These are phyloP conservation scores for Eulemur coronatus DNA, from an alignment of 2,797 vertebrate genomes.

Conservation along the genomic window DNA sequence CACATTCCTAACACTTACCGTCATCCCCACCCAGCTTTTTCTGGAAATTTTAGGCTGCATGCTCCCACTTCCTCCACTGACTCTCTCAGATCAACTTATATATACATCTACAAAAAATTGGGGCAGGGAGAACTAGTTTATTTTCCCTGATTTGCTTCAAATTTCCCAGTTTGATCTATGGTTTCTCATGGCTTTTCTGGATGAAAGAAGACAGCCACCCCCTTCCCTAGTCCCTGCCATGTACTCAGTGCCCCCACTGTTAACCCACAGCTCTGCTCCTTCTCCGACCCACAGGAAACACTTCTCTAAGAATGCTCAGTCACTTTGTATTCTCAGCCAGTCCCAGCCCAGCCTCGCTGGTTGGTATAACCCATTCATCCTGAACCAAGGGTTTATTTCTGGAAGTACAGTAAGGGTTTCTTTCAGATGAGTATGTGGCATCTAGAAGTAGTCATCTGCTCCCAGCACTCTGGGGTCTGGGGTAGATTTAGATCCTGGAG, in stretches of 20 bases:
- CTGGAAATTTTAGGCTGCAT: neutral
- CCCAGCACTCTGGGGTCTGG: neutral
- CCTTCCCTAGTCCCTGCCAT: neutral
- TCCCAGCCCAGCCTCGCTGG: neutral
- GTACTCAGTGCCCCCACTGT: neutral
- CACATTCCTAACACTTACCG: neutral
- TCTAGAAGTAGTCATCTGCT: neutral
- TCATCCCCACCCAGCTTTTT: too few species aligned
- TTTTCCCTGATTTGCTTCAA: neutral
- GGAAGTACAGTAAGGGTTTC: neutral
- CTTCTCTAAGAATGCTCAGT: neutral
- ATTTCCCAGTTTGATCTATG: neutral
- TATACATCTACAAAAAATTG: neutral
- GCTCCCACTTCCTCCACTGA: neutral
- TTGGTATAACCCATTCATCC: neutral
- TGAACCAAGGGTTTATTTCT: neutral
- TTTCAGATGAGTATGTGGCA: neutral
- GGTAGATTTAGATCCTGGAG: neutral
- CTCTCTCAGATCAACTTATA: neutral
- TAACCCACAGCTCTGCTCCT: neutral
- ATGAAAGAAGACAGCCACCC: neutral
- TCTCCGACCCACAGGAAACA: neutral
- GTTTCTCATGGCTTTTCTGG: neutral
- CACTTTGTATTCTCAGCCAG: neutral
- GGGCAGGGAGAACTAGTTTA: neutral